Evolutionary conservation across 2,113 vertebrate species (phyloP), one percentile per base, ranked within the genome.

Genomic region (Stercorarius parasiticus): DNA sequence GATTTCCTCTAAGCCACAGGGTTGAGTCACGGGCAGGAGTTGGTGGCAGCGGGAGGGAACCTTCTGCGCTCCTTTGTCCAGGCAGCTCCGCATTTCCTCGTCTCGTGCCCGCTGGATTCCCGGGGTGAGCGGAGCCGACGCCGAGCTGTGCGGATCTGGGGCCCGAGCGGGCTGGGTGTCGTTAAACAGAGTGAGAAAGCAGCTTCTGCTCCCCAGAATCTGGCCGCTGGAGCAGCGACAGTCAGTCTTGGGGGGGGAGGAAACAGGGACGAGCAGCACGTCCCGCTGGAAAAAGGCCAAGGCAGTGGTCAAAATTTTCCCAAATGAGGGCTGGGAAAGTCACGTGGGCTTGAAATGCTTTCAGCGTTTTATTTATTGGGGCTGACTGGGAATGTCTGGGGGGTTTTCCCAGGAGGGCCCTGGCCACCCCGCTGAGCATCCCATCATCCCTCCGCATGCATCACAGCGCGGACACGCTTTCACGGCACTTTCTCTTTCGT

Each of bases 1-100:
- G 95, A 21, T 91, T 93, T 62, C 92, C 94, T 82, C 83, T 38
- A 40, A 58, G 59, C 87, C 91, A 11, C 73, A 76, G 67, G 14
- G 1, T 93, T 94, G 86, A 95, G 36, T 95, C 92, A 94, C 2
- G 4, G 50, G 61, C 42, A 61, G 69, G 69, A 9, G 82, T 8
- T n/a, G 3, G 43, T 32, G 65, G n/a, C 1, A 5, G 34, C 59
- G 12, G 22, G 22, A 72, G 56, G 56, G 69, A 12, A 32, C 47
- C 21, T 49, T 22, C 47, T 7, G 47, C 11, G 11, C 47, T 22
- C 47, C 47, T 49, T 49, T 22, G 47, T 6, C 47, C 47, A 10
- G 47, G 47, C 47, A 47, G 47, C 47, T 47, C 47, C 47, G 47
- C 1, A 1, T 27, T 66, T 69, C 67, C 47, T 67, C 9, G 0